Conservation (phyloP, 2,797 vertebrate genomes). For the Megaceryle alcyon region DNA sequence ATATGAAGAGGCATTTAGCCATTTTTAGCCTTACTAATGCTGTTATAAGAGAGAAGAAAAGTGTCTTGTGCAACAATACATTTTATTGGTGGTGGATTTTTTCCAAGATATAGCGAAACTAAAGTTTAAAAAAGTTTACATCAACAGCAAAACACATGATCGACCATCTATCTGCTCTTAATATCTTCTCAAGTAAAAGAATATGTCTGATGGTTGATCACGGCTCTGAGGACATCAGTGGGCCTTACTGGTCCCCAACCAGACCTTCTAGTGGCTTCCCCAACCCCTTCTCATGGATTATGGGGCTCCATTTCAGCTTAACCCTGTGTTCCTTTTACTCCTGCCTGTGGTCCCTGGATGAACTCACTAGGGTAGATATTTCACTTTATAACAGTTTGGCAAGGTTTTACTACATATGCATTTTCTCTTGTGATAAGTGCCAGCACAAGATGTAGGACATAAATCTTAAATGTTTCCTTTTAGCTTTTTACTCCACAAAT, state of each 20-base stretch:
- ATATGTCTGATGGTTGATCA: not conserved
- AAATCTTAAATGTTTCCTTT: not conserved
- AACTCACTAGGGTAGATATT: not conserved
- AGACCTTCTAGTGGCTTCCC: rapidly evolving
- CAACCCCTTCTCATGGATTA: not conserved
- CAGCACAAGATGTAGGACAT: not conserved
- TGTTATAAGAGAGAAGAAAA: not conserved
- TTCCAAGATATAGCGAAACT: not conserved
- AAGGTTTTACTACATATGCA: not conserved
- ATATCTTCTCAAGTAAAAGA: not conserved
- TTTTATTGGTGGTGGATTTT: not conserved
- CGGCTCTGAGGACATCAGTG: not conserved
- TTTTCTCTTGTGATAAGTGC: not conserved
- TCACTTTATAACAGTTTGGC: not conserved
- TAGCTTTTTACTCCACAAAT: not conserved
- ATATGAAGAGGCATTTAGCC: not conserved
- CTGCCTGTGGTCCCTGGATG: not conserved
- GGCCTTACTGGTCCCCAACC: not conserved
- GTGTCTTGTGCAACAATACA: rapidly evolving
- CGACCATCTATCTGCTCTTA: not conserved
- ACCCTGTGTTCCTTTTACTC: not conserved
- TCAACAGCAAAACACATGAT: not conserved
- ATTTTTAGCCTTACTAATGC: not conserved
- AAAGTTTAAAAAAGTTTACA: not conserved
- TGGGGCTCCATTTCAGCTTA: not conserved